These are phyloP conservation scores for Ceramica pisi DNA, from an alignment of 2,888 invertebrate genomes.

Conservation along the genomic window DNA sequence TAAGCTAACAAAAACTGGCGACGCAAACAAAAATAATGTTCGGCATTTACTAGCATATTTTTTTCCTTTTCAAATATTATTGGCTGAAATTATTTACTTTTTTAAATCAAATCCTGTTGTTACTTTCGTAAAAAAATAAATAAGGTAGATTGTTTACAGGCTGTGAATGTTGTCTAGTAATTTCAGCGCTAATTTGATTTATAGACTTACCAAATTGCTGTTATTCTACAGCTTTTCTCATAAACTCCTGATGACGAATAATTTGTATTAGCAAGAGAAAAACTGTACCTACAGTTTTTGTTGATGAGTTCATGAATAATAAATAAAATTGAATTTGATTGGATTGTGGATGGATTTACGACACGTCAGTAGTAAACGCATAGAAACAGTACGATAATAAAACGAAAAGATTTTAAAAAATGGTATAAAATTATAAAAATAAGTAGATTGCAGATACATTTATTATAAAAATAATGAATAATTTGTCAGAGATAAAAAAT, in stretches of 20 bases:
- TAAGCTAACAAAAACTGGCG: slow-evolving; percentile 13
- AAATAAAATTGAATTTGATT: neutral
- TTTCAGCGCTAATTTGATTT: neutral
- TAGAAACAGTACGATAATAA: slow-evolving; percentile 12
- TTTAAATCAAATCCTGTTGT: too few relatives aligned
- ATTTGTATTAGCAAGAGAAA: neutral
- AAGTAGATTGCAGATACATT: neutral
- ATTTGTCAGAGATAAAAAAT: neutral
- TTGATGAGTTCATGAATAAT: neutral
- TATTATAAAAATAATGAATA: neutral
- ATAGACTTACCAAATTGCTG: slow-evolving; percentile 21
- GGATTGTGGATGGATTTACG: neutral
- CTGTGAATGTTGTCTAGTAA: neutral
- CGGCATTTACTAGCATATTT: neutral
- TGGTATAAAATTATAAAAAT: neutral
- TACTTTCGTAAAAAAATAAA: neutral
- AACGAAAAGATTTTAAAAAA: neutral
- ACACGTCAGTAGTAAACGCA: slow-evolving; percentile 7
- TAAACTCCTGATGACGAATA: neutral
- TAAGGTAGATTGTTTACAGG: neutral
- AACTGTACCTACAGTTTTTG: neutral
- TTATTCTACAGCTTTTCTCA: neutral
- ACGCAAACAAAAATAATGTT: slow-evolving; percentile 10
- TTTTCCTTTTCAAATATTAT: neutral
- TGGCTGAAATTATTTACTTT: neutral